Base-by-base conservation (phyloP, 2,797 vertebrate species). In the Eulemur rubriventer region DNA sequence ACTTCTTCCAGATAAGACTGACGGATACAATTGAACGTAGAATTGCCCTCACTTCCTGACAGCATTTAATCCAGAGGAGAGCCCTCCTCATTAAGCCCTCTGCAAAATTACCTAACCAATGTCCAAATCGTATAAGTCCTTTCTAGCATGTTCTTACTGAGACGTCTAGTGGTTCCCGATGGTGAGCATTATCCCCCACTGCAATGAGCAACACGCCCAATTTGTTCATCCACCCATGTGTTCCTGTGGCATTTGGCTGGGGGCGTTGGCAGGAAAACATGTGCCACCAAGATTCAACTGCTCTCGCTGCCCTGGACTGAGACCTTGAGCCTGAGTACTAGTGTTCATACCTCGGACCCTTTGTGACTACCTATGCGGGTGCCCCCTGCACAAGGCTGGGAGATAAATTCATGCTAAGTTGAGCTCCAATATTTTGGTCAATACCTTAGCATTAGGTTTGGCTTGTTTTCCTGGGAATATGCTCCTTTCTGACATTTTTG, bases 161-260 rank as follows among this genome's bases (percentile, higher is more conserved):
- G n/a, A 79, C 38, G 24, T n/a, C 48, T 6, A 16, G 4, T 0
- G 1, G 8, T 12, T 55, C 24, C n/a, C 17, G 1, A 4, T 4
- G 16, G 13, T 4, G 8, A 28, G 33, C 17, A 6, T 46, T 18
- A 48, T 73, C 28, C 38, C 30, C 18, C 7, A 14, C 12, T 35
- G 13, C 65, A 14, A 35, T 41, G 86, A 73, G 33, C 6, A 57
- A 65, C 26, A 63, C 22, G 18, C 43, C n/a, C 43, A 10, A 55
- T 11, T 12, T 20, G 6, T 28, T 70, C 61, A 69, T 6, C 30
- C 4, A 11, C 7, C 12, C 14, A 28, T 43, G 18, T 33, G 35
- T 28, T 59, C 38, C 35, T 48, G 12, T 24, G 35, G 13, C n/a
- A 16, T 33, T 24, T 35, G 17, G 46, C 14, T 82, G 38, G 52